Percentiles rank a stretch among this genome's conserved stretches.
These are phyloP conservation scores for Helleia helle DNA, from an alignment of 2,888 invertebrate species.

Conservation along the genomic window DNA sequence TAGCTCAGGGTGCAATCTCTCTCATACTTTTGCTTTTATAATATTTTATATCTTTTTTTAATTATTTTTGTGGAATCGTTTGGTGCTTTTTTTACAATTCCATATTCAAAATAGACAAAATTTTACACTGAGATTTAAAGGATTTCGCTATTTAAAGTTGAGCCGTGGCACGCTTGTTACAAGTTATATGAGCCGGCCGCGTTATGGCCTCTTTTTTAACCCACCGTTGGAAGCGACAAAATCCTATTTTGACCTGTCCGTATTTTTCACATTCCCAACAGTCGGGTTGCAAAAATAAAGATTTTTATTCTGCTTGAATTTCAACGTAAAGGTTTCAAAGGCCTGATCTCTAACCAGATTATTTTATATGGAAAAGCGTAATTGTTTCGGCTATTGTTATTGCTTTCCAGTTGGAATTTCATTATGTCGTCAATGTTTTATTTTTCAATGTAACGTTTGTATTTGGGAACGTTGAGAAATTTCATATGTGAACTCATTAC, in stretches of 20 bases:
- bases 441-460: too few relatives aligned
- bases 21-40: too few relatives aligned
- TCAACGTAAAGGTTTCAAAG: constrained; percentile 15
- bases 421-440: too few relatives aligned
- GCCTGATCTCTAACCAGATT: constrained; percentile 19
- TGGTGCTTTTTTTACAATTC: not conserved
- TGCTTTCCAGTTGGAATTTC: constrained; percentile 2
- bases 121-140: constrained; percentile 12
- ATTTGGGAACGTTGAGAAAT: too few relatives aligned
- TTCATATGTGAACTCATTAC: too few relatives aligned
- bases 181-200: constrained; percentile 56
- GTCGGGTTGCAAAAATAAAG: constrained; percentile 23
- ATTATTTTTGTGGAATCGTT: too few relatives aligned
- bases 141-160: constrained; percentile 38
- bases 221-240: constrained; percentile 40
- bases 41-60: too few relatives aligned
- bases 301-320: constrained; percentile 19
- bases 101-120: constrained; percentile 2
- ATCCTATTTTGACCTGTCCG: constrained; percentile 45
- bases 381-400: constrained; percentile 14
- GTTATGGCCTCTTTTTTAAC: constrained; percentile 35
- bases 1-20: too few relatives aligned
- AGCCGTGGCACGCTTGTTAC: constrained; percentile 34
- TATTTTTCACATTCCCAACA: constrained; percentile 47
- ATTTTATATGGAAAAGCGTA: constrained; percentile 16